Conservation (phyloP, 2,888 invertebrate species). For the Euclidia mi region DNA sequence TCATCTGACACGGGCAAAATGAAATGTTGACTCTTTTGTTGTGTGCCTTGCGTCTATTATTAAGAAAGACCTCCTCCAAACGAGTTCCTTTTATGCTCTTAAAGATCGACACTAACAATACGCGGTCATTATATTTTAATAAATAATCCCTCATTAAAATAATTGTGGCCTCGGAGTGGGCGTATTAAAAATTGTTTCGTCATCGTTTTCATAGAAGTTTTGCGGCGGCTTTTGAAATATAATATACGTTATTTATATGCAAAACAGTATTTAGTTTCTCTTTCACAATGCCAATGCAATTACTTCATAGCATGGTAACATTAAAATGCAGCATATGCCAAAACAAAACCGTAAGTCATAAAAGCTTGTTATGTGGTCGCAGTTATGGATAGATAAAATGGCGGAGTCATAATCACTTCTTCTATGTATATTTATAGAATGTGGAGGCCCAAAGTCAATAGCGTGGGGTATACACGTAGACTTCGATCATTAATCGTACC, state of each 20-base stretch:
- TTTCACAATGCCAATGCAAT: too few species aligned
- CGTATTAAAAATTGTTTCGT: slow-evolving; percentile 6
- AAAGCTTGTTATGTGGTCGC: neutral
- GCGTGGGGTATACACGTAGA: too few species aligned
- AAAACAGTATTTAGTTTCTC: too few species aligned
- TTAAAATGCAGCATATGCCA: neutral
- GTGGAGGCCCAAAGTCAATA: too few species aligned
- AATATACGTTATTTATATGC: too few species aligned
- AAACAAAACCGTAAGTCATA: neutral
- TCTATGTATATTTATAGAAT: neutral
- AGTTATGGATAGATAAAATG: neutral
- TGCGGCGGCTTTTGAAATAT: too few species aligned
- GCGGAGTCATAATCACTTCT: neutral
- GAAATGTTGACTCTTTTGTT: slow-evolving; percentile 78
- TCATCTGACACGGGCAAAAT: slow-evolving; percentile 71
- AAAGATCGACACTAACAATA: slow-evolving; percentile 75
- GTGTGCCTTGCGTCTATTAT: slow-evolving; percentile 69
- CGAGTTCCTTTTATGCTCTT: slow-evolving; percentile 76
- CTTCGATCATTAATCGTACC: slow-evolving; percentile 7
- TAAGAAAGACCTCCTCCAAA: slow-evolving; percentile 74
- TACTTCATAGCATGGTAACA: too few species aligned
- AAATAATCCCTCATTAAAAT: slow-evolving; percentile 61
- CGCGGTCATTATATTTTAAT: slow-evolving; percentile 67
- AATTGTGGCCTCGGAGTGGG: slow-evolving; percentile 23
- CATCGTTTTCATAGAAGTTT: neutral